Evolutionary conservation across 2,888 invertebrate genomes (phyloP).

Genomic region (Lumbricus terrestris): DNA sequence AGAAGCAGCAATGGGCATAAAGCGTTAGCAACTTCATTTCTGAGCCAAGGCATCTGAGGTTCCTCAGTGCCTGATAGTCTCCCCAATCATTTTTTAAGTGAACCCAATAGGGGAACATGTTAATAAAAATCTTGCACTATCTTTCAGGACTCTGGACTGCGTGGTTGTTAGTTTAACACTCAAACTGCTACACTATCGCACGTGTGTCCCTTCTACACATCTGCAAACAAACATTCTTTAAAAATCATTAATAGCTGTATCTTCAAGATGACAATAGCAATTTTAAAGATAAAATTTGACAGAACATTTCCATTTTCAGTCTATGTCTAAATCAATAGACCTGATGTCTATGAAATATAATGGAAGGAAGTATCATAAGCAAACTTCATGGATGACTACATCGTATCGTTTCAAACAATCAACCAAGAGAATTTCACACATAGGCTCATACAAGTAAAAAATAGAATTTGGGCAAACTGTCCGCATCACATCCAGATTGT

Average conservation of each 20-base stretch:
- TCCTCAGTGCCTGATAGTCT: not conserved
- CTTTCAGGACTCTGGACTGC: not conserved
- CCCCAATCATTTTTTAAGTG: not conserved
- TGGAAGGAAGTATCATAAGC: not conserved
- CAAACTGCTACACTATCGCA: not conserved
- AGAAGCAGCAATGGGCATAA: not conserved
- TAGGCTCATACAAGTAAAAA: not conserved
- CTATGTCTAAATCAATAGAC: not conserved
- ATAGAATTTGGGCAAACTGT: not conserved
- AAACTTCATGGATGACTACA: not conserved
- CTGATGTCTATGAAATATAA: not conserved
- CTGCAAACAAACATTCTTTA: too few relatives aligned
- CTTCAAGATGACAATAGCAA: too few relatives aligned
- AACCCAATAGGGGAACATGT: not conserved
- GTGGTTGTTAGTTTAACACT: not conserved
- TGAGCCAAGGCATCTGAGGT: not conserved
- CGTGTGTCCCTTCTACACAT: too few relatives aligned
- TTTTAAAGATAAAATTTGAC: too few relatives aligned
- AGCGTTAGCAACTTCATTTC: not conserved
- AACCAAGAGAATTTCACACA: not conserved
- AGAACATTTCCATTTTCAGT: not conserved
- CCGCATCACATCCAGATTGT: not conserved
- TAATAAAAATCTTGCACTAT: not conserved
- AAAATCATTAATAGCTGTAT: too few relatives aligned
- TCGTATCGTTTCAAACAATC: not conserved